Evolutionary conservation across 2,797 vertebrate species (phyloP).

Genomic region (Lithobates pipiens): DNA sequence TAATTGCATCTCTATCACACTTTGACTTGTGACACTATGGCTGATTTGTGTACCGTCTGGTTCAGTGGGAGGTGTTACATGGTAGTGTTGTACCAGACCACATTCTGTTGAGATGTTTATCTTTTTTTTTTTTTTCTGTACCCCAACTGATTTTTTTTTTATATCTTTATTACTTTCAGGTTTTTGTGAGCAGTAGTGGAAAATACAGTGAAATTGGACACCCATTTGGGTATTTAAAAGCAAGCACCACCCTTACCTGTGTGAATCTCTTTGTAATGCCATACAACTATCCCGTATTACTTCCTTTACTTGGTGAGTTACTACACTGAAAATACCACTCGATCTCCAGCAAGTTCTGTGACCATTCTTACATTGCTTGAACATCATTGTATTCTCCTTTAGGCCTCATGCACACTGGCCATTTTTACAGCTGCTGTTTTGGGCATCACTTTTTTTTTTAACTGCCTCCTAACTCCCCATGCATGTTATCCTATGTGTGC

Average conservation of each 20-base stretch:
- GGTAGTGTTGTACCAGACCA: background rate
- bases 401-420: no score
- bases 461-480: no score
- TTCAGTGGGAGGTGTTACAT: background rate
- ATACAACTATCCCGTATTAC: slow-evolving; percentile 96
- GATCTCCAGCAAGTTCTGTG: background rate
- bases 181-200: slow-evolving; percentile 93
- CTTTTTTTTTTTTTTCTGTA: background rate
- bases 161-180: slow-evolving; percentile 74
- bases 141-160: background rate
- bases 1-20: background rate
- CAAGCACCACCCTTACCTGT: slow-evolving; percentile 95
- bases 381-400: no score
- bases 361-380: background rate
- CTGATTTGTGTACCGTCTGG: background rate
- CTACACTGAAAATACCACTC: background rate
- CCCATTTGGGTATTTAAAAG: slow-evolving; percentile 97
- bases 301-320: slow-evolving; percentile 92
- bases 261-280: slow-evolving; percentile 99
- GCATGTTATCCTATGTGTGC: no score
- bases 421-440: no score
- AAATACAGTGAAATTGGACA: slow-evolving; percentile 93
- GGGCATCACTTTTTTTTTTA: no score
- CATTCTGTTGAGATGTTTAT: background rate
- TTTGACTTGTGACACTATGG: background rate